A percentile compares a stretch with the other conserved stretches of the same genome.
These are phyloP conservation scores for Lasioglossum malachurum DNA, from an alignment of 2,888 invertebrate genomes.

Conservation along the genomic window DNA sequence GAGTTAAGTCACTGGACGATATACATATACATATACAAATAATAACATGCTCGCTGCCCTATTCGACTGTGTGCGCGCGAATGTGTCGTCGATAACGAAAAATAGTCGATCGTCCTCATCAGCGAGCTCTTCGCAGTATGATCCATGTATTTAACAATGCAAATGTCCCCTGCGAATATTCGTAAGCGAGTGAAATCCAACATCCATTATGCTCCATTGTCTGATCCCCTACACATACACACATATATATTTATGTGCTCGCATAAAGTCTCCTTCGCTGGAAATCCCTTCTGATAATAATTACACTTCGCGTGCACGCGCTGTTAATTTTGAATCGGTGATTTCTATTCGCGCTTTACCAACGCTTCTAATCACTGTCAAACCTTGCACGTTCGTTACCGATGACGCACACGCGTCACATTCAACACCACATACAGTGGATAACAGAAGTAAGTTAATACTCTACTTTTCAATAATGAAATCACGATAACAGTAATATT, in stretches of 20 bases:
- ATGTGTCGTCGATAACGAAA: conserved; percentile 2
- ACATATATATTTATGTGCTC: neutral
- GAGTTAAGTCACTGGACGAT: conserved; percentile 18
- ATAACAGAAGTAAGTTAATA: no score
- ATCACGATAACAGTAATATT: no score
- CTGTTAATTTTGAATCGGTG: conserved; percentile 38
- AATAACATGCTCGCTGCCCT: conserved; percentile 9
- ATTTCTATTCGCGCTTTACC: neutral
- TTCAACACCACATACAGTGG: neutral
- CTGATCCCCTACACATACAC: neutral
- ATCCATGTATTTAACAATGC: conserved; percentile 33
- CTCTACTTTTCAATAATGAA: no score
- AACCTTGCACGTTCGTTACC: neutral
- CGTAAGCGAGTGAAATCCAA: conserved; percentile 24
- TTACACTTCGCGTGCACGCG: conserved; percentile 1
- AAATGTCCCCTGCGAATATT: conserved; percentile 27
- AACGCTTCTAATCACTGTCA: neutral
- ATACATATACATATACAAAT: neutral
- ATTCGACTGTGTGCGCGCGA: neutral
- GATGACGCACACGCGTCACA: neutral
- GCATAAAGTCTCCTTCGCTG: conserved; percentile 18
- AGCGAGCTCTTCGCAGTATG: conserved; percentile 35
- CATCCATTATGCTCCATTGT: conserved; percentile 15
- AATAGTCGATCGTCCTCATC: conserved; percentile 32
- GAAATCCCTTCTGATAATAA: conserved; percentile 4